Percentiles rank a stretch among this genome's conserved stretches.
These are phyloP conservation scores for Archips crataeganus DNA, from an alignment of 2,888 invertebrate genomes.

Conservation along the genomic window DNA sequence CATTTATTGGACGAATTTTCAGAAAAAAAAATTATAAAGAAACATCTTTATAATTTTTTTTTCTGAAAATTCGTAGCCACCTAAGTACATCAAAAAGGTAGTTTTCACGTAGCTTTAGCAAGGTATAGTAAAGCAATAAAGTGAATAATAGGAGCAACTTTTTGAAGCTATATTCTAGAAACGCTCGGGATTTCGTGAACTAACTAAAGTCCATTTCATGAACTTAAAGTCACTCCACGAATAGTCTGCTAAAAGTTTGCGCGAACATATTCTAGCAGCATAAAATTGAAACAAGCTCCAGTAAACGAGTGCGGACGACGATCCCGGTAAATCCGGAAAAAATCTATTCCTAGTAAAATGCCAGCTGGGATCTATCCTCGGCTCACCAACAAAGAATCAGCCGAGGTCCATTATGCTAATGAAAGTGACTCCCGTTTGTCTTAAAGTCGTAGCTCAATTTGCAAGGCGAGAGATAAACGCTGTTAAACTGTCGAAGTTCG, in stretches of 20 bases:
- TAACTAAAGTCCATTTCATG: slow-evolving; percentile 2
- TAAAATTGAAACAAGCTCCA: slow-evolving; percentile 22
- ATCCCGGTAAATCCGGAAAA: slow-evolving; percentile 33
- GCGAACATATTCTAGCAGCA: slow-evolving; percentile 5
- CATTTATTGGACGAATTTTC: too few species aligned
- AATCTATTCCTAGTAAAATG: slow-evolving; percentile 53
- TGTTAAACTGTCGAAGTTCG: slow-evolving; percentile 86
- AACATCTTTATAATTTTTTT: too few species aligned
- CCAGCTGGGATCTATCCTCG: slow-evolving; percentile 70
- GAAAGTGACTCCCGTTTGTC: slow-evolving; percentile 85
- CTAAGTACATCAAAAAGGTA: not conserved
- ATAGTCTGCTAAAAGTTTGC: slow-evolving; percentile 14
- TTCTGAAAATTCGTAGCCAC: not conserved
- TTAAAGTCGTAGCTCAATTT: slow-evolving; percentile 86
- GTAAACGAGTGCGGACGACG: slow-evolving; percentile 13
- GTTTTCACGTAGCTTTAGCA: not conserved
- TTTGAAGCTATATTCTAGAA: not conserved
- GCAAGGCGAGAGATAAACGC: slow-evolving; percentile 86
- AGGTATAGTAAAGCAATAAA: not conserved
- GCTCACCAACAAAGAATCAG: slow-evolving; percentile 81
- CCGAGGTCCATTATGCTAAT: slow-evolving; percentile 84
- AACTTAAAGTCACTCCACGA: not conserved
- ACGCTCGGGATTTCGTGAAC: slow-evolving; percentile 1
- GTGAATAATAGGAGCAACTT: not conserved
- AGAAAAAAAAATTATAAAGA: too few species aligned